phyloP scores from a whole-genome alignment of 2,113 vertebrate genomes.

The Lepus europaeus region DNA sequence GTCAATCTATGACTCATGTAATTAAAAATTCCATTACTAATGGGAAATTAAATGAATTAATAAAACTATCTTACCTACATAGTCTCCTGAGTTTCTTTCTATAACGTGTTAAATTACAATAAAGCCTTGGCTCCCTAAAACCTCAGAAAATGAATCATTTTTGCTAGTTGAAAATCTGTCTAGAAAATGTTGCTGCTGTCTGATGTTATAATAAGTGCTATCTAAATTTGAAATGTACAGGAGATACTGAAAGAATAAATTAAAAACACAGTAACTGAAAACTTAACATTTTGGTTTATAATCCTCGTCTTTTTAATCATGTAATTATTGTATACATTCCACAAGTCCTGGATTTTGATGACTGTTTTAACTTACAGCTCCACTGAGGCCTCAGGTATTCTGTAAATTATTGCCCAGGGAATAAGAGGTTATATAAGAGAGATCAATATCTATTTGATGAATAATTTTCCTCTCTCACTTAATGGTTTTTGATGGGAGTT shows the following conservation, averaged over 20 bases:
- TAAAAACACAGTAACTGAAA: neutral
- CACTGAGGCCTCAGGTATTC: neutral
- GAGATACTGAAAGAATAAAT: neutral
- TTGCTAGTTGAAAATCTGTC: constrained; percentile 8
- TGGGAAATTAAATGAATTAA: constrained; percentile 60
- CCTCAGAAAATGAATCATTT: constrained; percentile 43
- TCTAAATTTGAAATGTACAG: neutral
- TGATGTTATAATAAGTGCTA: neutral
- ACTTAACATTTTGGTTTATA: neutral
- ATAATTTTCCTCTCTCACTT: constrained; percentile 30
- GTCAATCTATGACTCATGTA: neutral
- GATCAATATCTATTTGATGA: neutral
- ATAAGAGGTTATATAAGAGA: neutral
- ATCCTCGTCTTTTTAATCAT: neutral
- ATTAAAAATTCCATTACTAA: constrained; percentile 64
- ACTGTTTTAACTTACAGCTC: neutral
- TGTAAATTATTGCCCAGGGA: neutral
- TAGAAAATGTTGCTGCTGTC: constrained; percentile 5
- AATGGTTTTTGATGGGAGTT: neutral
- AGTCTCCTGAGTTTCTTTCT: constrained; percentile 43
- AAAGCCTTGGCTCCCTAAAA: neutral
- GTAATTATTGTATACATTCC: neutral
- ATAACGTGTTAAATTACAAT: neutral
- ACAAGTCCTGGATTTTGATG: neutral
- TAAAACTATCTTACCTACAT: neutral